Percentiles rank a stretch among this genome's conserved stretches.
Conservation (phyloP, 2,113 vertebrate genomes). For the Sapajus apella region DNA sequence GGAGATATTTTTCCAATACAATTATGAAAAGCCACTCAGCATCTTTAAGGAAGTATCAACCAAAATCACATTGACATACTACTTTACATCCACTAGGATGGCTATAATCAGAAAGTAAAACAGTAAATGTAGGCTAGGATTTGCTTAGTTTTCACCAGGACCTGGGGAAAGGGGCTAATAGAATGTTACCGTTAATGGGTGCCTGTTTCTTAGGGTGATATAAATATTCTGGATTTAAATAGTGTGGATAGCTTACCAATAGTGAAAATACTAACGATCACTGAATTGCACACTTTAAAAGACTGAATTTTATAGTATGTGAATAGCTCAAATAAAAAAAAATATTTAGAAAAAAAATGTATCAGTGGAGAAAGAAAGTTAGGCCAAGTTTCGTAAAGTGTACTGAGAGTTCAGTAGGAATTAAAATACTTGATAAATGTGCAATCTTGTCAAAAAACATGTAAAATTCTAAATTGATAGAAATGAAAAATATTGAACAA, state of each 20-base stretch:
- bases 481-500: background rate
- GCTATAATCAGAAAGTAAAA: background rate
- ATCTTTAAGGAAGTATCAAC: background rate
- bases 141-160: background rate
- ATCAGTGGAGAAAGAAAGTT: background rate
- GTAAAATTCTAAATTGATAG: background rate
- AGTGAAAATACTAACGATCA: background rate
- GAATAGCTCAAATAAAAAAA: background rate
- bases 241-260: background rate
- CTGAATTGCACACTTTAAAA: background rate
- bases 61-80: background rate
- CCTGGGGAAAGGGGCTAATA: accelerated
- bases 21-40: background rate
- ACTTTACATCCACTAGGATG: background rate
- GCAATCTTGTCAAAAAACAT: background rate
- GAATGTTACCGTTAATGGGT: background rate
- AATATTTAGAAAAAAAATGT: too few relatives aligned
- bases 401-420: background rate
- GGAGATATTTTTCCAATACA: background rate
- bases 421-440: background rate
- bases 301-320: background rate
- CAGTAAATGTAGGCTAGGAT: background rate
- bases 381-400: background rate
- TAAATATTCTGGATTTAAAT: background rate
- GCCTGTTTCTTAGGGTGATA: background rate